Base-by-base conservation (phyloP, 2,888 invertebrate genomes). In the Cataglyphis rosenhaueri region DNA sequence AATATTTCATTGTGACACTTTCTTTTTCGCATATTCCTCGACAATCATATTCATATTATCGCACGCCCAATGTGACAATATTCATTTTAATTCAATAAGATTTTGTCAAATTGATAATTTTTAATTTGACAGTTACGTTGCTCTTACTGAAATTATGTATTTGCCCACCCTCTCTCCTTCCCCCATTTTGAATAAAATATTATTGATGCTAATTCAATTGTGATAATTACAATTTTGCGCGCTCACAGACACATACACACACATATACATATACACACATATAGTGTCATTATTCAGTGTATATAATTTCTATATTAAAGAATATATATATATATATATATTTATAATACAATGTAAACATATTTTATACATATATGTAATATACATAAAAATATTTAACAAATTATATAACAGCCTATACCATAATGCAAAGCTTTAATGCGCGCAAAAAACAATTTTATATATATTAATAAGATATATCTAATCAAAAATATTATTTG, bases 1-100 rank as follows among this genome's bases (percentile, higher is more conserved):
- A 41, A 57, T n/a, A 66, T 66, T 10, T 38, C 15, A 3, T 21
- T 35, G 3, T 15, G 18, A 25, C 3, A 48, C 9, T 32, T 9
- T 44, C 6, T n/a, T 12, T 29, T 44, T 12, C 29, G 10, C 12
- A 12, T n/a, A 38, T 38, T 55, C 55, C 12, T 38, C 4, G 55
- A 68, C 10, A 29, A 21, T 32, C 12, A 18, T 32, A 32, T 29
- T 2, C 9, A 44, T 73, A 74, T 10, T 0, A 25, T 0, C 2
- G 1, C 38, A 18, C 8, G 8, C 18, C 1, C 4, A 18, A 6
- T 3, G 18, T 57, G 12, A 18, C 1, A 10, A 10, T 15, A 2
- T 29, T 74, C 61, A 73, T 44, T 41, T 61, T 61, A 44, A 73
- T 44, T 61, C 6, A 21, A 62, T 12, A 59, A 29, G 41, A 73